Conservation (phyloP, 2,113 vertebrate genomes). For the Megaceryle maxima region DNA sequence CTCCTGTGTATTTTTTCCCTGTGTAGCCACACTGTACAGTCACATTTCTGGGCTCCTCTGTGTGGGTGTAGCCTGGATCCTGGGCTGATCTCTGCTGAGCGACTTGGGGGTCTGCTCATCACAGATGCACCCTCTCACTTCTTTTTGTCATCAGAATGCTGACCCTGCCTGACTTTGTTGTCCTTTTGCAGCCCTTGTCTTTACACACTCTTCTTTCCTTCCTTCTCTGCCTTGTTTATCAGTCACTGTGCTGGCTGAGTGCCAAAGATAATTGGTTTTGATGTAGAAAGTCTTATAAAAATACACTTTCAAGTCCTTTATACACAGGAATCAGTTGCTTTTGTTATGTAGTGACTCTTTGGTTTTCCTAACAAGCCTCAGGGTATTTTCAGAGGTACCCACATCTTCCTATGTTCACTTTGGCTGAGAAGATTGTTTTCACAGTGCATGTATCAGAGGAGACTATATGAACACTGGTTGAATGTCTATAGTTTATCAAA, state of each 20-base stretch:
- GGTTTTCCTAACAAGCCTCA: background rate
- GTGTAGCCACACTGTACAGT: background rate
- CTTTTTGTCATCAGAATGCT: background rate
- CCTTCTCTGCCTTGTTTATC: background rate
- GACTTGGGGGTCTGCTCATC: background rate
- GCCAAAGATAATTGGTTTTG: background rate
- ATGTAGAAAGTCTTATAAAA: background rate
- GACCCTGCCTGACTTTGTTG: background rate
- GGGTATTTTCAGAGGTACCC: background rate
- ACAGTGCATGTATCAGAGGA: background rate
- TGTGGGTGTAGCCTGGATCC: background rate
- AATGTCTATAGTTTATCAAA: background rate
- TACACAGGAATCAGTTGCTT: background rate
- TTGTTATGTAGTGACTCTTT: background rate
- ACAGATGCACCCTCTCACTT: background rate
- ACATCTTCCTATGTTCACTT: background rate
- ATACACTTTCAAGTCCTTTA: background rate
- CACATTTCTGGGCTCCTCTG: background rate
- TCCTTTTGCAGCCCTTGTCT: background rate
- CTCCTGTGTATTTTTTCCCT: background rate
- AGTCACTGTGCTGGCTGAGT: background rate
- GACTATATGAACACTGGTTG: background rate
- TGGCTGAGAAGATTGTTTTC: background rate
- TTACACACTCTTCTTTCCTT: background rate
- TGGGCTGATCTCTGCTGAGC: background rate